Evolutionary conservation across 2,113 vertebrate species (phyloP), one percentile per base, ranked within the genome.

Genomic region (Caretta caretta): DNA sequence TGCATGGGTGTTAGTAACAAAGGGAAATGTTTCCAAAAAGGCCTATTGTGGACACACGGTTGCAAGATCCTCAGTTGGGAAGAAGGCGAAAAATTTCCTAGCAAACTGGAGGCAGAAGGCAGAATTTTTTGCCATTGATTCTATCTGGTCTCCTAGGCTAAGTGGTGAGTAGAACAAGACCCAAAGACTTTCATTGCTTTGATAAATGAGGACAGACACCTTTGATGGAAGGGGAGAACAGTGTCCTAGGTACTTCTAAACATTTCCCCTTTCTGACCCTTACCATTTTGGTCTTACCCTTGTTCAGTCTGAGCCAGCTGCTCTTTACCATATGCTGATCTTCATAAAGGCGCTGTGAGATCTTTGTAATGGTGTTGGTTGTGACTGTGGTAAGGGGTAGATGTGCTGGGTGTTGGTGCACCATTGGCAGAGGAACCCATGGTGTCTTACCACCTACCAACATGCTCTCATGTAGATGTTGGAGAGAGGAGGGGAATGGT

Each of bases 361-460:
- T 2, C 4, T 7, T 1, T 5, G 13, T 35, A 24, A 51, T 0
- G 42, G 50, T 38, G 46, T 10, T 46, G 76, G 76, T 65, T n/a
- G 46, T 27, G 31, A n/a, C 76, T 56, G 46, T 27, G 20, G 4
- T 75, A 75, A 75, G 38, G 48, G 69, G 53, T n/a, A 65, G 69
- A n/a, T 65, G 14, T 19, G 90, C 59, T 46, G 78, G 76, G 54
- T 48, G 88, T 8, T 75, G 38, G 22, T 3, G 19, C 25, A 59
- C 5, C 19, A 79, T 25, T 85, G 48, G 13, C 80, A 84, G 42
- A 92, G 54, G 69, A 78, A 85, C 51, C 29, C 20, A 90, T 81
- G 75, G 29, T 3, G 24, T 0, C 0, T 0, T 57, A 17, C 14
- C 38, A 27, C 7, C 42, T 80, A 17, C 14, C 80, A 16, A 5